These are phyloP conservation scores for Bemisia tabaci DNA, from an alignment of 1,140 invertebrate genomes.

Conservation along the genomic window DNA sequence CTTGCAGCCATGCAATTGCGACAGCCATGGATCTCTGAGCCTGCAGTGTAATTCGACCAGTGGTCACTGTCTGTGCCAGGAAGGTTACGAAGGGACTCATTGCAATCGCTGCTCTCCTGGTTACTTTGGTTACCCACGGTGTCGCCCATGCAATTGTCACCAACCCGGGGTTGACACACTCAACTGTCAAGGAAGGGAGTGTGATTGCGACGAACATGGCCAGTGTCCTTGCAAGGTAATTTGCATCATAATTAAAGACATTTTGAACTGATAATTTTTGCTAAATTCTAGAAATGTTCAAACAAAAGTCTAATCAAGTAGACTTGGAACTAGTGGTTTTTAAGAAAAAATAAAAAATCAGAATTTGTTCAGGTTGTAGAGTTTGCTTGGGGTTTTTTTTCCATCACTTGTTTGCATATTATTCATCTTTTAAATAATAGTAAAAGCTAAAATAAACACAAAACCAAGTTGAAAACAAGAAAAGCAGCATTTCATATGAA, in stretches of 20 bases:
- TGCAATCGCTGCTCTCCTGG: conserved; percentile 72
- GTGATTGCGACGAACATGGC: conserved; percentile 59
- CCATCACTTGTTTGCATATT: too few species aligned
- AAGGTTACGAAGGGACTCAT: conserved; percentile 60
- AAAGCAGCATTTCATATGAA: too few species aligned
- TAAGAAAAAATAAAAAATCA: too few species aligned
- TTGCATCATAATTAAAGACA: conserved; percentile 21
- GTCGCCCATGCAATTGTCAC: conserved; percentile 67
- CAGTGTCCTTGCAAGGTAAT: conserved; percentile 73
- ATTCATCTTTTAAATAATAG: too few species aligned
- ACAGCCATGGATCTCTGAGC: conserved; percentile 46
- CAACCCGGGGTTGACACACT: conserved; percentile 45
- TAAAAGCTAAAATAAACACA: too few species aligned
- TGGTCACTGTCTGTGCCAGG: conserved; percentile 68
- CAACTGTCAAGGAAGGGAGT: conserved; percentile 45
- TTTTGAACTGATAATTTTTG: conserved; percentile 5
- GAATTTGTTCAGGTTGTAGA: too few species aligned
- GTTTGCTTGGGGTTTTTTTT: too few species aligned
- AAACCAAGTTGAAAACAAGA: too few species aligned
- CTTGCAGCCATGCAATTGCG: conserved; percentile 58
- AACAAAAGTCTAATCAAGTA: too few species aligned
- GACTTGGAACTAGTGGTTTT: too few species aligned
- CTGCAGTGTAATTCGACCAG: conserved; percentile 53
- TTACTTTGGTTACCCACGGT: conserved; percentile 81
- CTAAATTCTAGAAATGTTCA: too few species aligned